These are phyloP conservation scores for Halictus quadricinctus DNA, from an alignment of 2,888 invertebrate species.

Conservation along the genomic window DNA sequence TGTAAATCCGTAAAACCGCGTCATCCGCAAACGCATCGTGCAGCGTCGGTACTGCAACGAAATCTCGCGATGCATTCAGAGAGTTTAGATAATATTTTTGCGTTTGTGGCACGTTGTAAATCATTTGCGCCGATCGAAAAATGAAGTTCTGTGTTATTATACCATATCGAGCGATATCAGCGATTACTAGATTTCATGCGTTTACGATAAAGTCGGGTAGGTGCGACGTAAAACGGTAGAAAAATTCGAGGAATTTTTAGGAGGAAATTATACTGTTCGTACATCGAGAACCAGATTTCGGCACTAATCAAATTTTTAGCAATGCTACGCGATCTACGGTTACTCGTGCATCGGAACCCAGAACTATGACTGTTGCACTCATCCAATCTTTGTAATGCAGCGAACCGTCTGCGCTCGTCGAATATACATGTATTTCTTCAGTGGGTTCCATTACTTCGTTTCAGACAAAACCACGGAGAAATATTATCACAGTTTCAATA, in stretches of 20 bases:
- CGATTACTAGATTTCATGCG: neutral
- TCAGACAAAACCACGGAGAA: neutral
- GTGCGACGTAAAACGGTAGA: neutral
- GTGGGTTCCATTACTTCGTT: slow-evolving; percentile 2
- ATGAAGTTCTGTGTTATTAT: neutral
- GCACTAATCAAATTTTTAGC: neutral
- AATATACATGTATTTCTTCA: neutral
- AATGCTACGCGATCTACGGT: neutral
- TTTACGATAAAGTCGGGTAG: neutral
- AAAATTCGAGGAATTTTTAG: neutral
- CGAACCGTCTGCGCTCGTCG: neutral
- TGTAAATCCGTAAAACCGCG: neutral
- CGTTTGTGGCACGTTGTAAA: neutral
- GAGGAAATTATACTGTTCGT: neutral
- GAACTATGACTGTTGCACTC: neutral
- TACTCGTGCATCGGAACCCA: neutral
- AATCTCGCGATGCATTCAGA: neutral
- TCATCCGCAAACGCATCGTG: neutral
- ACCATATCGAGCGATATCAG: neutral
- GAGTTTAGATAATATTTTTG: neutral
- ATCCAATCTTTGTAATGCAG: slow-evolving; percentile 4
- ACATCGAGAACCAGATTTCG: neutral
- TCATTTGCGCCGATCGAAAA: too few species aligned
- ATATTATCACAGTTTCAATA: neutral
- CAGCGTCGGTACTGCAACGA: neutral